A percentile compares a stretch with the other conserved stretches of the same genome.
These are phyloP conservation scores for Harpalus rubripes DNA, from an alignment of 2,888 invertebrate species.

Conservation along the genomic window DNA sequence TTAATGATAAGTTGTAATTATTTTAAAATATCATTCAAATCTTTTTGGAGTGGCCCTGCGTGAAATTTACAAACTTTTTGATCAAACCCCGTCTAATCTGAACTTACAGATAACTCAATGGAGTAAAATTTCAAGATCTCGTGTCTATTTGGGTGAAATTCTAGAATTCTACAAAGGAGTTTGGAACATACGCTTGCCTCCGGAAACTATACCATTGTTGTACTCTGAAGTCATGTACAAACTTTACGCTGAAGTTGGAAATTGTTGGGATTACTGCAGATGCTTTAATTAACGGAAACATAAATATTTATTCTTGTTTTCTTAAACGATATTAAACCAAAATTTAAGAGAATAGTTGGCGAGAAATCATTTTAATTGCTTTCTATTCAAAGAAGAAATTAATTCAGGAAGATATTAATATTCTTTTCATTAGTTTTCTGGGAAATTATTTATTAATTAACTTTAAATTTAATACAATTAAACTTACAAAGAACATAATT, in stretches of 20 bases:
- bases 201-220: background rate
- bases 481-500: too few relatives aligned
- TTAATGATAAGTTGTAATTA: too few relatives aligned
- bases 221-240: background rate
- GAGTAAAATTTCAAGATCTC: too few relatives aligned
- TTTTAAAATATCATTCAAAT: too few relatives aligned
- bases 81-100: too few relatives aligned
- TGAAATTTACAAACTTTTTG: too few relatives aligned
- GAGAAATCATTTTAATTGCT: background rate
- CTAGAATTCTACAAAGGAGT: background rate
- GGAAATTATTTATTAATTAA: too few relatives aligned
- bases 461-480: too few relatives aligned
- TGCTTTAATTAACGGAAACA: constrained; percentile 6
- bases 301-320: constrained; percentile 24
- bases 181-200: background rate
- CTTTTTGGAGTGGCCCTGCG: too few relatives aligned
- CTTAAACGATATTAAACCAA: constrained; percentile 12
- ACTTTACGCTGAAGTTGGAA: background rate
- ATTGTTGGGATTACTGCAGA: constrained; percentile 5
- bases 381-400: background rate
- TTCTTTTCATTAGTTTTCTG: background rate
- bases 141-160: too few relatives aligned
- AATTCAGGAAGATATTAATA: background rate
- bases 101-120: too few relatives aligned
- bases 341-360: background rate